A percentile compares a stretch with the other conserved stretches of the same genome.
Conservation (phyloP, 2,113 vertebrate genomes). For the Riparia riparia region DNA sequence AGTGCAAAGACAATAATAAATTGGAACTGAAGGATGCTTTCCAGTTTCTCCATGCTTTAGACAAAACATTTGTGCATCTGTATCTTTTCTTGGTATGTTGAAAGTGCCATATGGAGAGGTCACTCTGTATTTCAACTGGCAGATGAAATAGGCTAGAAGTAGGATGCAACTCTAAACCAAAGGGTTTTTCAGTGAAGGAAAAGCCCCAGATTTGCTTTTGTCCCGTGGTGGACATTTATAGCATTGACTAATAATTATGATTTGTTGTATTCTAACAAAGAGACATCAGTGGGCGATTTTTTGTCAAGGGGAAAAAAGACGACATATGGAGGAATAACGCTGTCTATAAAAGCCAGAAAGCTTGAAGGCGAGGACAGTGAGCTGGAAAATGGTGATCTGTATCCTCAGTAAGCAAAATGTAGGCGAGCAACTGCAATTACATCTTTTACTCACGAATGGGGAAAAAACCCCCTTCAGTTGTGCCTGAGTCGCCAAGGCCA, state of each 20-base stretch:
- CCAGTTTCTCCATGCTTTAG: not conserved
- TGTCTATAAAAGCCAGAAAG: not conserved
- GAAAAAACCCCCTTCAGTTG: not conserved
- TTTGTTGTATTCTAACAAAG: not conserved
- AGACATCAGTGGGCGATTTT: not conserved
- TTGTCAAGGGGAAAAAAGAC: not conserved
- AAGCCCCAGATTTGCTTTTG: not conserved
- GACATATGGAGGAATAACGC: not conserved
- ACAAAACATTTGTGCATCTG: slow-evolving; percentile 34
- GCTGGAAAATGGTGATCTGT: not conserved
- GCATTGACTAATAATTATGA: not conserved
- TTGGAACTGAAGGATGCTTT: not conserved
- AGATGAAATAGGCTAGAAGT: not conserved
- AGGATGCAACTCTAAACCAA: not conserved
- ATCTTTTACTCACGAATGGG: not conserved
- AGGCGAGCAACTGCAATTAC: not conserved
- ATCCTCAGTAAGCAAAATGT: not conserved
- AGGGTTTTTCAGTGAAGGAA: not conserved
- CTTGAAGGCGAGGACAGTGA: not conserved
- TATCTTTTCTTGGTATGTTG: not conserved
- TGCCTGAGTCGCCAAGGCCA: not conserved
- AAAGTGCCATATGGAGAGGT: slow-evolving; percentile 36
- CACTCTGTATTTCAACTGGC: not conserved
- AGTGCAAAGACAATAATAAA: not conserved
- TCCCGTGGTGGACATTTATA: not conserved